Conservation (phyloP, 2,113 vertebrate species). For the Callorhinus ursinus region DNA sequence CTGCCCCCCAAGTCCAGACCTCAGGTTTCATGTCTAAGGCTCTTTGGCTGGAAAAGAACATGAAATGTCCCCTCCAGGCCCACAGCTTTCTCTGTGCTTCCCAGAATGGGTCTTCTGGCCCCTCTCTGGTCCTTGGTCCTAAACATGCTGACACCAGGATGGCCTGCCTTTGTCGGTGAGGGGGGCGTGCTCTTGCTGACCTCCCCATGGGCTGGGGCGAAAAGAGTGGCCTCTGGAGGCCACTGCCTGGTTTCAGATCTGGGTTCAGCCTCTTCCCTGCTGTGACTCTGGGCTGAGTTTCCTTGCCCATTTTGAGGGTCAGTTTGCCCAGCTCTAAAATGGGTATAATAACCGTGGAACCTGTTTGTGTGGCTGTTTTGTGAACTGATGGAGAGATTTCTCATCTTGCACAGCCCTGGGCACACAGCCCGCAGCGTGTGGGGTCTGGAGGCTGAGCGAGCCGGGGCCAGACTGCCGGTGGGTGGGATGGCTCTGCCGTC, state of each 20-base stretch:
- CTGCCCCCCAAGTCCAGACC: fast-evolving
- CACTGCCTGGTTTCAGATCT: not conserved
- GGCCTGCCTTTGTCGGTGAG: fast-evolving
- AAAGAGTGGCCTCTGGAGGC: not conserved
- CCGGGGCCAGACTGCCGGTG: fast-evolving
- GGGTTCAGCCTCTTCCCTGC: not conserved
- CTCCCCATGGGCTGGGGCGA: too few relatives aligned
- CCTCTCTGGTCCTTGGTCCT: not conserved
- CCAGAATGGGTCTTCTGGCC: not conserved
- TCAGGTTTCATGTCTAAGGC: not conserved
- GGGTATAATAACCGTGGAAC: not conserved
- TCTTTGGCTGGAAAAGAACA: not conserved
- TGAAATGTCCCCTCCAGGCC: not conserved
- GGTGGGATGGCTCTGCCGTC: too few relatives aligned
- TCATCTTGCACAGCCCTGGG: fast-evolving
- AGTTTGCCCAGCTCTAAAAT: not conserved
- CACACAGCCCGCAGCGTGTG: fast-evolving
- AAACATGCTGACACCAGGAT: not conserved
- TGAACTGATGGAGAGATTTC: not conserved
- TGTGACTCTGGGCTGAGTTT: not conserved
- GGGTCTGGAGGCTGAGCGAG: not conserved
- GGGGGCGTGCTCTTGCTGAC: fast-evolving
- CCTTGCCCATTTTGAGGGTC: not conserved
- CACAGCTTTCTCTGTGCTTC: not conserved
- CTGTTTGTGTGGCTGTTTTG: not conserved